These are phyloP conservation scores for Gnathonemus longibarbis DNA, from an alignment of 2,113 vertebrate genomes.

Conservation along the genomic window DNA sequence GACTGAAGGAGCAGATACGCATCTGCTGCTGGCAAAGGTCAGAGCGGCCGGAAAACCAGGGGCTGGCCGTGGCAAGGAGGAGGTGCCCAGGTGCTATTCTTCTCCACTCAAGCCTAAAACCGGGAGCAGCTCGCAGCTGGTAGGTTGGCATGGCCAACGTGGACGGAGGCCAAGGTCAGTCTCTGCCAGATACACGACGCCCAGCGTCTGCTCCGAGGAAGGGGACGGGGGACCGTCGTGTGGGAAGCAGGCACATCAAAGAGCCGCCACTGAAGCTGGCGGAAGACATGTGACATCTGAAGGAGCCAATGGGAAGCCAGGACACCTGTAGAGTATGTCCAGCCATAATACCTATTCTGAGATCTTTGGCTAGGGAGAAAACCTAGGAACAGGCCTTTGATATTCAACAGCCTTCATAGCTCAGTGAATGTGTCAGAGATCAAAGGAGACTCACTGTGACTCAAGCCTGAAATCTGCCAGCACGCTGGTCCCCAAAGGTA, in stretches of 20 bases:
- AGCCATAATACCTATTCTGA: neutral
- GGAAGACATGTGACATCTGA: neutral
- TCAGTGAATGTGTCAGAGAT: neutral
- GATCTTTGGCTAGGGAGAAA: neutral
- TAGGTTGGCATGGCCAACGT: neutral
- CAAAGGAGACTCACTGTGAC: neutral
- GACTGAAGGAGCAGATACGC: neutral
- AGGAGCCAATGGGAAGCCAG: neutral
- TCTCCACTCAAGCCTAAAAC: neutral
- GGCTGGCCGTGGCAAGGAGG: neutral
- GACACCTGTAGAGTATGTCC: slow-evolving; percentile 2
- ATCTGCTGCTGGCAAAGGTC: neutral
- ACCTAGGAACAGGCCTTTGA: neutral
- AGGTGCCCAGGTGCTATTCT: neutral
- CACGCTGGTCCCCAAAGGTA: neutral
- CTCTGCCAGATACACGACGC: neutral
- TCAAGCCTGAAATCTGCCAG: neutral
- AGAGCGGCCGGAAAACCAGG: neutral
- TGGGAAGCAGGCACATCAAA: neutral
- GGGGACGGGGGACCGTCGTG: neutral
- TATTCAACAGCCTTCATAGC: neutral
- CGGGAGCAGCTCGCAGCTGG: neutral
- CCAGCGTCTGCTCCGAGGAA: neutral
- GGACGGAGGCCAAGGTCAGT: neutral
- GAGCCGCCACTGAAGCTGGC: neutral